Conservation (phyloP, 2,888 invertebrate species). For the Hololepta plana region DNA sequence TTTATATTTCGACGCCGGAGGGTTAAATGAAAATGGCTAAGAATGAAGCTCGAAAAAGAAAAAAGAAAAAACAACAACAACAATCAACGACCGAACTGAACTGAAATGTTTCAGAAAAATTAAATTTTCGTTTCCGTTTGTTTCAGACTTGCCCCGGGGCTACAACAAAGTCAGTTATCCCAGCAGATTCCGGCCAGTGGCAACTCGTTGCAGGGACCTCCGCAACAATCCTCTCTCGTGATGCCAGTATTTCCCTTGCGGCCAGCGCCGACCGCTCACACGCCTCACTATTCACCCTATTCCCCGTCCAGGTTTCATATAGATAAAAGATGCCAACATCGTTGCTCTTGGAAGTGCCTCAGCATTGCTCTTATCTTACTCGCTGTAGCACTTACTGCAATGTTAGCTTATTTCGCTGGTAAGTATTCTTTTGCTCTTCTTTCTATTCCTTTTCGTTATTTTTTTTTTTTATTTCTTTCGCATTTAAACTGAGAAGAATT, state of each 20-base stretch:
- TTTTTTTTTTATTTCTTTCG: background rate
- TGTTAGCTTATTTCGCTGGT: slow-evolving; percentile 93
- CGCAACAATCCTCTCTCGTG: slow-evolving; percentile 60
- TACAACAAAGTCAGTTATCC: slow-evolving; percentile 34
- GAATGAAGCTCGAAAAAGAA: no score
- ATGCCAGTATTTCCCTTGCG: slow-evolving; percentile 79
- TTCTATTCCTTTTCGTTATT: background rate
- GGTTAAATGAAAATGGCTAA: no score
- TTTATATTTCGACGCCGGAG: no score
- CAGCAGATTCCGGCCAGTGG: slow-evolving; percentile 40
- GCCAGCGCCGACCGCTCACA: slow-evolving; percentile 28
- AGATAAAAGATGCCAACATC: slow-evolving; percentile 83
- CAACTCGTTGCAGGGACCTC: slow-evolving; percentile 37
- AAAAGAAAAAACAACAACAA: no score
- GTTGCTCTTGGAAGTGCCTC: slow-evolving; percentile 94
- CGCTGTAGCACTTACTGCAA: slow-evolving; percentile 76
- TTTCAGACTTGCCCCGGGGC: slow-evolving; percentile 32
- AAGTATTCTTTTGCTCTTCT: no score
- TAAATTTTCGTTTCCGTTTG: slow-evolving; percentile 8
- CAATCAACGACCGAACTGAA: no score
- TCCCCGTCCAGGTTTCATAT: slow-evolving; percentile 87
- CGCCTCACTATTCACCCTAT: slow-evolving; percentile 75
- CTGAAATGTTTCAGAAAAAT: no score
- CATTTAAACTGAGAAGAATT: no score
- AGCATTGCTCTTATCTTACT: slow-evolving; percentile 85